A percentile compares a stretch with the other conserved stretches of the same genome.
Evolutionary conservation across 2,888 invertebrate species (phyloP).

Genomic region (Drosophila atroscutellata): DNA sequence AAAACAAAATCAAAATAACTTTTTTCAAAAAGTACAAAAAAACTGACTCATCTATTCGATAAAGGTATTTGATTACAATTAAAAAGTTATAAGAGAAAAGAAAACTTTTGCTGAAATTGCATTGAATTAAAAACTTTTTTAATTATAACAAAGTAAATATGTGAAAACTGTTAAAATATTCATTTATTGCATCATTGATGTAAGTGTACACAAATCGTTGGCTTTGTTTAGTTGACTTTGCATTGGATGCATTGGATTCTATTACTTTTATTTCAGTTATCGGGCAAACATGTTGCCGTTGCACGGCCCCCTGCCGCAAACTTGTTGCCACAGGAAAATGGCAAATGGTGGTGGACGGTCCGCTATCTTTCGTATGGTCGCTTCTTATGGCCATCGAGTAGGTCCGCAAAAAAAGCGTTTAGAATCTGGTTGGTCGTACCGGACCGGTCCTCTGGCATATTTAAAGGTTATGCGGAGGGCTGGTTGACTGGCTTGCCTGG

Average conservation of each 20-base stretch:
- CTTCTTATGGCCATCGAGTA: conserved; percentile 39
- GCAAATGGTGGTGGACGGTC: conserved; percentile 48
- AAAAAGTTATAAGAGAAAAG: neutral
- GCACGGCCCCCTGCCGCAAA: conserved; percentile 58
- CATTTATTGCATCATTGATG: neutral
- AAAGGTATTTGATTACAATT: neutral
- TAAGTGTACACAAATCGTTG: conserved; percentile 43
- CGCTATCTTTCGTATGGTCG: conserved; percentile 55
- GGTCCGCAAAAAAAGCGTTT: conserved; percentile 49
- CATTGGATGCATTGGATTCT: conserved; percentile 45
- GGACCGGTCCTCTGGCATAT: conserved; percentile 51
- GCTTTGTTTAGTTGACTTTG: neutral
- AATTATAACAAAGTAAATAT: neutral
- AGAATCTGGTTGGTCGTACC: conserved; percentile 48
- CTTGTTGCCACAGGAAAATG: conserved; percentile 54
- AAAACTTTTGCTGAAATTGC: neutral
- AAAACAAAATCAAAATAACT: neutral
- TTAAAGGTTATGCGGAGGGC: conserved; percentile 71
- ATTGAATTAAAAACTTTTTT: neutral
- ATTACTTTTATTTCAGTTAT: conserved; percentile 78
- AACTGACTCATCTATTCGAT: neutral
- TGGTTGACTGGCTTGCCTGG: neutral
- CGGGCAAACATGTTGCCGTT: conserved; percentile 73
- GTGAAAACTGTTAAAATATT: neutral
- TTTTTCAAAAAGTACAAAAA: neutral